Conservation (phyloP, 1,140 invertebrate species). For the Panagrolaimus sp. region DNA sequence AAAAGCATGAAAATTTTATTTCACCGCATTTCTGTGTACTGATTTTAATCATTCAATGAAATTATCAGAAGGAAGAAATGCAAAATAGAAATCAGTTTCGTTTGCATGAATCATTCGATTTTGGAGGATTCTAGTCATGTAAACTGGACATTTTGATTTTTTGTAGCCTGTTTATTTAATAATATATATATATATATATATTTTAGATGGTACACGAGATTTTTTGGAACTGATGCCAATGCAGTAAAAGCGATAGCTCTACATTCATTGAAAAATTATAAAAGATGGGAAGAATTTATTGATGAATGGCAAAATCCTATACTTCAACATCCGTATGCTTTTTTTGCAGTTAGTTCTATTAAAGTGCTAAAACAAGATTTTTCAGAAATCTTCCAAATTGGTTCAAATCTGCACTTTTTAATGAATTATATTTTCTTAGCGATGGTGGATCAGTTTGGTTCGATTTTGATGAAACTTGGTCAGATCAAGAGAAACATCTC, state of each 20-base stretch:
- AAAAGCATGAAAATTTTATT: slow-evolving; percentile 15
- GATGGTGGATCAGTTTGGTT: slow-evolving; percentile 86
- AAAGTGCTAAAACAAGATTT: too few relatives aligned
- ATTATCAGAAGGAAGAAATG: slow-evolving; percentile 36
- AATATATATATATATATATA: neutral
- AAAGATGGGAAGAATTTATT: slow-evolving; percentile 74
- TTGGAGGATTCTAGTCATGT: neutral
- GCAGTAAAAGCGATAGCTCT: slow-evolving; percentile 69
- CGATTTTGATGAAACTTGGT: slow-evolving; percentile 60
- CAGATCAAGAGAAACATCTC: slow-evolving; percentile 29
- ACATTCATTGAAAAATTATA: slow-evolving; percentile 71
- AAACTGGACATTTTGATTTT: neutral
- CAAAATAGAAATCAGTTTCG: slow-evolving; percentile 10
- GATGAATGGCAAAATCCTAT: slow-evolving; percentile 76
- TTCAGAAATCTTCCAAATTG: slow-evolving; percentile 74
- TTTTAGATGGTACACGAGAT: slow-evolving; percentile 75
- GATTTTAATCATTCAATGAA: slow-evolving; percentile 24
- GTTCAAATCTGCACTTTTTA: slow-evolving; percentile 90
- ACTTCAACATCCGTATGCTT: slow-evolving; percentile 68
- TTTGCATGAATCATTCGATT: slow-evolving; percentile 1
- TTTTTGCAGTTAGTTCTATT: slow-evolving; percentile 21
- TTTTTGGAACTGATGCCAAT: slow-evolving; percentile 69
- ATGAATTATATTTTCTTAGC: slow-evolving; percentile 82
- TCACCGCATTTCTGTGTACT: slow-evolving; percentile 28
- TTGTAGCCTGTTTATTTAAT: neutral